Evolutionary conservation across 2,113 vertebrate genomes (phyloP).

Genomic region (Vireo altiloquus): DNA sequence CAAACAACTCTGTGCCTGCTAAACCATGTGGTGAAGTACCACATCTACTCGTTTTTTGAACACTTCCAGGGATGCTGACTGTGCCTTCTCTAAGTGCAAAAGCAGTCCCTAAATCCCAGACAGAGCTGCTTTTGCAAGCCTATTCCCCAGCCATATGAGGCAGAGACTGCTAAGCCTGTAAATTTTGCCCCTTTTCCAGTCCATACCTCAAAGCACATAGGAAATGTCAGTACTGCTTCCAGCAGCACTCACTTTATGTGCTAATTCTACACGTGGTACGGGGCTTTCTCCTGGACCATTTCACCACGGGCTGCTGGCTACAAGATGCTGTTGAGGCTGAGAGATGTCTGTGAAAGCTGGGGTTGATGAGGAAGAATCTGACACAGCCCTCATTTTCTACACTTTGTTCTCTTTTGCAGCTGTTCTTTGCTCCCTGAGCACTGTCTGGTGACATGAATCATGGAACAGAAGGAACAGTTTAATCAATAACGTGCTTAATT

Average conservation of each 20-base stretch:
- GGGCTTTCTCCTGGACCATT: not conserved
- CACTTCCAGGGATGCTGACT: not conserved
- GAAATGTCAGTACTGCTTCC: not conserved
- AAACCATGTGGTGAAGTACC: not conserved
- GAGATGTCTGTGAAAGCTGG: not conserved
- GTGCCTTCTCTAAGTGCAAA: not conserved
- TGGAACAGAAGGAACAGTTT: slow-evolving; percentile 18
- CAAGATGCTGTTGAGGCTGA: not conserved
- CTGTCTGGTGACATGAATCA: slow-evolving; percentile 1
- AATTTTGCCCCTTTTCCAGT: not conserved
- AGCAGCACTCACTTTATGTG: not conserved
- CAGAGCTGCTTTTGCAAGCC: not conserved
- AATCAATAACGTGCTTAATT: slow-evolving; percentile 50
- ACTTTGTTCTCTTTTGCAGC: not conserved
- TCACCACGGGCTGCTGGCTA: not conserved
- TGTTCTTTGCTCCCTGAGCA: not conserved
- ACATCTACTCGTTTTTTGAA: fast-evolving
- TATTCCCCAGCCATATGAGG: not conserved
- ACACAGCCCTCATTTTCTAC: not conserved
- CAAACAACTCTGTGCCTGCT: not conserved
- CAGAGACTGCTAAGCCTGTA: not conserved
- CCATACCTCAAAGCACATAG: not conserved
- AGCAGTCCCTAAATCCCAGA: not conserved
- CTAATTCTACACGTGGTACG: not conserved
- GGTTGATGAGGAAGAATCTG: not conserved